A percentile compares a stretch with the other conserved stretches of the same genome.
These are phyloP conservation scores for Vulpes vulpes DNA, from an alignment of 2,113 vertebrate genomes.

Conservation along the genomic window DNA sequence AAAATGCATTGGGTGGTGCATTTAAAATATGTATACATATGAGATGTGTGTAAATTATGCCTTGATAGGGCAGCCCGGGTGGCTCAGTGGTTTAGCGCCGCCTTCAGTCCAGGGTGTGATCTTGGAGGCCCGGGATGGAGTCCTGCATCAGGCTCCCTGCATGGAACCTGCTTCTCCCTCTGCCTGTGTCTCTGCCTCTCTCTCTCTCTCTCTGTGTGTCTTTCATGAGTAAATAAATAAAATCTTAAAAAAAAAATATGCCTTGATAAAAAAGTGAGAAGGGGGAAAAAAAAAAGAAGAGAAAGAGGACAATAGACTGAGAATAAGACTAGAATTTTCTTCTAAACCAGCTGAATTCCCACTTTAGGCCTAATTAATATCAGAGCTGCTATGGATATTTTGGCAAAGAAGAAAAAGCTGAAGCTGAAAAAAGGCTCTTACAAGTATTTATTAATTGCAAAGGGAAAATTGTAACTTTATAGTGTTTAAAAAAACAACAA, in stretches of 20 bases:
- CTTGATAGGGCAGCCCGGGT: too few relatives aligned
- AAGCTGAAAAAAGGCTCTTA: neutral
- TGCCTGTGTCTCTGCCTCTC: too few relatives aligned
- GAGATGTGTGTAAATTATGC: neutral
- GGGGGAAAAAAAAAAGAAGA: neutral
- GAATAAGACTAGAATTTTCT: neutral
- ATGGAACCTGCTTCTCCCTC: too few relatives aligned
- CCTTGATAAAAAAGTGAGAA: neutral
- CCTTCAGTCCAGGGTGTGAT: too few relatives aligned
- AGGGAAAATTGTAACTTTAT: neutral
- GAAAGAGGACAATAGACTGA: neutral
- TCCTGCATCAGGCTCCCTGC: too few relatives aligned
- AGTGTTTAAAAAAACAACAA: neutral
- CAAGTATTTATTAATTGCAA: neutral
- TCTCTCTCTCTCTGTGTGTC: too few relatives aligned
- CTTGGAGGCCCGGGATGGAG: too few relatives aligned
- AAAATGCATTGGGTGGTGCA: neutral
- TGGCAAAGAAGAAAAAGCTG: slow-evolving; percentile 22
- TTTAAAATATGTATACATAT: neutral
- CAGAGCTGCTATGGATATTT: neutral
- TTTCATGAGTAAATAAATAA: too few relatives aligned
- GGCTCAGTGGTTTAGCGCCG: too few relatives aligned
- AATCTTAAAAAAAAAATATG: too few relatives aligned
- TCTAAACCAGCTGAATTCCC: neutral
- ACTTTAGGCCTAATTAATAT: neutral